Base-by-base conservation (phyloP, 1,140 invertebrate genomes). In the Glossosoma conforme region DNA sequence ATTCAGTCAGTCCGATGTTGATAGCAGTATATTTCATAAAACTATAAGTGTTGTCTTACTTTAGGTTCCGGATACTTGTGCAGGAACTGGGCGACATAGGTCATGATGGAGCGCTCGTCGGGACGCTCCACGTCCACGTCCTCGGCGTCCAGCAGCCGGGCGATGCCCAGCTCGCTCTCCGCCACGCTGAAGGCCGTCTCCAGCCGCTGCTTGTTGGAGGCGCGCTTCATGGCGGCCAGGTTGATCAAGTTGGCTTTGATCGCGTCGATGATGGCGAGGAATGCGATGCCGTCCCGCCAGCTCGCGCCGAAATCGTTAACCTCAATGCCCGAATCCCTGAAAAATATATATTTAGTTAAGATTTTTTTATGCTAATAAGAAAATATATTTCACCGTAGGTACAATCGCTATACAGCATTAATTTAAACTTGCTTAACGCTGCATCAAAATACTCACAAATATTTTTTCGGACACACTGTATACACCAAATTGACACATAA, bases 71-170 rank as follows among this genome's bases (percentile, higher is more conserved):
- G 88, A 71, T 94, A 97, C 73, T 93, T 93, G 67, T 97, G 91
- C 55, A 98, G 76, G 72, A 98, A 99, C 75, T 98, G 94, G 25
- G 97, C 94, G 32, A 99, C 93, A 70, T 99, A 99, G 20, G 97
- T 99, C 93, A 99, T 98, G 56, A 99, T 92, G 22, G 93, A 98
- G 70, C 94, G 92, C 66, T 99, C 96, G 71, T 99, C 97, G 6
- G 97, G 97, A 64, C 91, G 89, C 11, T 90, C 85, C 10, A 97
- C 93, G 74, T 98, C 93, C 19, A 99, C 93, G 75, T 99, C 97
- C 77, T 96, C 93, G 20, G 94, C 85, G 70, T 98, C 94, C 17
- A 98, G 73, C 9, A 98, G 75, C 60, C 87, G 79, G n/a, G 92
- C 85, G 59, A 98, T 97, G 35, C 93, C 93, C 13, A 99, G 73